phyloP scores from a whole-genome alignment of 2,113 vertebrate genomes.

The Pterocles burchelli region DNA sequence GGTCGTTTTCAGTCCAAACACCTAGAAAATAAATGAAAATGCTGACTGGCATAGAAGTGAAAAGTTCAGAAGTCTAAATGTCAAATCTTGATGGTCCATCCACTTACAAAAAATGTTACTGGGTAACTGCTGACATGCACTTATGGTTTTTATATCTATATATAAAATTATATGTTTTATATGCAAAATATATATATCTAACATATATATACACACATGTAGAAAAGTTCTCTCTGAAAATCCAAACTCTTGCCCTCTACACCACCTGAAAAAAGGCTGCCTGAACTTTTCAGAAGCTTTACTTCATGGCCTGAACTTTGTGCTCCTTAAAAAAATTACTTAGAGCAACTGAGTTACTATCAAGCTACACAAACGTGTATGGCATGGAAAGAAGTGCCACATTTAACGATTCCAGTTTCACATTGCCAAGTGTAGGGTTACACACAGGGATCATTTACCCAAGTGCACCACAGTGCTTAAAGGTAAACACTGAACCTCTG shows the following conservation, averaged over 20 bases:
- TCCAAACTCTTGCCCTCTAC: not conserved
- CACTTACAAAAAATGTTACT: not conserved
- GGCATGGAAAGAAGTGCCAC: not conserved
- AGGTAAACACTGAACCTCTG: not conserved
- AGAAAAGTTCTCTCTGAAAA: not conserved
- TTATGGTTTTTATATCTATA: not conserved
- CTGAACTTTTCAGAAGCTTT: not conserved
- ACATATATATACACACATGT: rapidly evolving
- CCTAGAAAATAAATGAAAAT: not conserved
- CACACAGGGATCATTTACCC: not conserved
- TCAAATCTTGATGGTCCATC: not conserved
- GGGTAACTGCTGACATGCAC: not conserved
- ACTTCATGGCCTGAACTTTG: not conserved
- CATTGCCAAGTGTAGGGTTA: not conserved
- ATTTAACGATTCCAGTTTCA: not conserved
- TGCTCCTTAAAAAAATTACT: not conserved
- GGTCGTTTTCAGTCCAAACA: not conserved
- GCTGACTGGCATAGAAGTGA: not conserved
- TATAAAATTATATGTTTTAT: not conserved
- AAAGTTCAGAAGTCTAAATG: not conserved
- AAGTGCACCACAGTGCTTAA: not conserved
- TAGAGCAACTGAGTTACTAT: not conserved
- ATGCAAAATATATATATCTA: not conserved
- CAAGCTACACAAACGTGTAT: not conserved
- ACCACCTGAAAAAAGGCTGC: not conserved